Conservation (phyloP, 2,797 vertebrate species). For the Amniataba percoides region DNA sequence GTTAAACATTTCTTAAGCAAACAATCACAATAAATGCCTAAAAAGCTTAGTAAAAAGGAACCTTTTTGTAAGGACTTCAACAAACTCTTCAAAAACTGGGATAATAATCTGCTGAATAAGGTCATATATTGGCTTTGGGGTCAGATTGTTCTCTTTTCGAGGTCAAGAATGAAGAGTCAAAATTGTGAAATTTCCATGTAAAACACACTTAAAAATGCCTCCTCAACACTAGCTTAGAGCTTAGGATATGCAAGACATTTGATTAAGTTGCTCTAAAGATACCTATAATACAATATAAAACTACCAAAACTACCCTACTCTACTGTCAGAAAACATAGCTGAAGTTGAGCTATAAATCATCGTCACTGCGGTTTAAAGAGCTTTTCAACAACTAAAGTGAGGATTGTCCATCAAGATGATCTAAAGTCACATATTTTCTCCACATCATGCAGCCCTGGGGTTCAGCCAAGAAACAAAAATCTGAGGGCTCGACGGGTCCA, state of each 20-base stretch:
- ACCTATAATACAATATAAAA: neutral
- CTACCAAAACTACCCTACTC: no score
- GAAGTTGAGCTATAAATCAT: neutral
- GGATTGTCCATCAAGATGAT: conserved; percentile 1
- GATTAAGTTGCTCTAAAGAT: neutral
- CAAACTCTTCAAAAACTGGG: neutral
- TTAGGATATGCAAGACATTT: neutral
- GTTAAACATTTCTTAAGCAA: no score
- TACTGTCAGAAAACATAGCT: neutral
- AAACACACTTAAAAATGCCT: neutral
- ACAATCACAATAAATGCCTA: neutral
- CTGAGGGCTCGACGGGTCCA: neutral
- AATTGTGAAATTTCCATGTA: neutral
- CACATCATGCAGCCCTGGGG: neutral
- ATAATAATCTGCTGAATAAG: neutral
- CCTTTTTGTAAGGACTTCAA: neutral
- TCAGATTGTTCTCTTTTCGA: neutral
- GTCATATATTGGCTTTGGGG: neutral
- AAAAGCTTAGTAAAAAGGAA: no score
- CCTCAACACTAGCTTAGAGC: neutral
- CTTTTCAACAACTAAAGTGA: neutral
- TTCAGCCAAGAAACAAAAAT: conserved; percentile 3
- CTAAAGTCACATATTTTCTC: neutral
- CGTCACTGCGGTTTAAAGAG: neutral
- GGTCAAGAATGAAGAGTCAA: neutral